Evolutionary conservation across 2,888 invertebrate genomes (phyloP).

Genomic region (Ametastegia equiseti): DNA sequence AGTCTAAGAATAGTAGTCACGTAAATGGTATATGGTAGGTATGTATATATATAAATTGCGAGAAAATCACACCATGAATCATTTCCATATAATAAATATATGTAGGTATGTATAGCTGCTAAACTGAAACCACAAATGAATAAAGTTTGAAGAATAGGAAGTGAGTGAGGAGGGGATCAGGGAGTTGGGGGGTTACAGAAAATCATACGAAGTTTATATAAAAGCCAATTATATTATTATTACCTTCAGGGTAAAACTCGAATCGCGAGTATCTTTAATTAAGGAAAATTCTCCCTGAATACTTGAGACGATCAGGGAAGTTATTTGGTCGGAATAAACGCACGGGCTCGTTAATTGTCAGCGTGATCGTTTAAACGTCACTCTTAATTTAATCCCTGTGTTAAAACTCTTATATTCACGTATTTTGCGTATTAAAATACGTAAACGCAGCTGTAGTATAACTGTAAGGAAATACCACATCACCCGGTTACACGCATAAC

Average conservation of each 20-base stretch:
- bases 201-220: neutral
- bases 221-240: neutral
- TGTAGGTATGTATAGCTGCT: neutral
- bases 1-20: neutral
- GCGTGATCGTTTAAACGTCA: neutral
- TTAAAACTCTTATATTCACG: neutral
- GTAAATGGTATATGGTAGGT: neutral
- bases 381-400: neutral
- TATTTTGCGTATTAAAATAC: slow-evolving; percentile 19
- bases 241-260: neutral
- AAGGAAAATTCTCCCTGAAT: neutral
- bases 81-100: neutral
- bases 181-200: neutral
- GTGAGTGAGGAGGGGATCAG: neutral
- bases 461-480: too few relatives aligned
- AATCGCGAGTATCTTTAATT: neutral
- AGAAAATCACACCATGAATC: neutral
- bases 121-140: neutral
- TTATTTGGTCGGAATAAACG: neutral
- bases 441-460: neutral
- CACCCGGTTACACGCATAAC: neutral
- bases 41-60: neutral
- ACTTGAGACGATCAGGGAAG: neutral
- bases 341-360: neutral
- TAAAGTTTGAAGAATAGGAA: neutral